Base-by-base conservation (phyloP, 2,797 vertebrate species). In the Cossypha caffra region DNA sequence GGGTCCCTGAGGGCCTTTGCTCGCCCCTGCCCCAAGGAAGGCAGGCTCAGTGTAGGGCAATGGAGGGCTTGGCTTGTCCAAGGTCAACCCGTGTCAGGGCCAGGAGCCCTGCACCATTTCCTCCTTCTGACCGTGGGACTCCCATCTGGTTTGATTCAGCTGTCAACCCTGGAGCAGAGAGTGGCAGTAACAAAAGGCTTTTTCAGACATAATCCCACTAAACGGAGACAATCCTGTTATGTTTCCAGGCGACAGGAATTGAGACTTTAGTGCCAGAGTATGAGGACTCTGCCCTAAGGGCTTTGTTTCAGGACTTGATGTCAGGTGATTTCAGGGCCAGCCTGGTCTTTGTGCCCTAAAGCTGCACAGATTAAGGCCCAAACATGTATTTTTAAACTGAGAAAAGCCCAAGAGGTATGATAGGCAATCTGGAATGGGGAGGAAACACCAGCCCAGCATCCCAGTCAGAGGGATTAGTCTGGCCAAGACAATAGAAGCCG, bases 191-290 rank as follows among this genome's bases (percentile, higher is more conserved):
- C 95, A 97, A 96, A 96, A 94, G 81, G 92, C 92, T 93, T 96
- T 95, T 93, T 94, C 91, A 95, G 91, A 77, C 91, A 72, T 96
- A 96, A 96, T 96, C 95, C 96, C 75, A 31, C 93, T 95, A 95
- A 97, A 94, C 2, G 59, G 91, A 96, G 94, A 94, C 95, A 95
- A 96, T 96, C 94, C 95, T 91, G 94, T 97, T 97, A 95, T 52
- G 94, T 96, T 96, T 96, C 96, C 91, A 96, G 84, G 95, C 85
- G 87, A 95, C 95, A 93, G 91, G 95, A 92, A 93, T 83, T 93
- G 96, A 96, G 95, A 96, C 89, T 95, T 93, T 31, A 96, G 95
- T 92, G 94, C 92, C 87, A 86, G 91, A 89, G 69, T 89, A 76
- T 75, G 89, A 96, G 89, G 95, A 92, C 95, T 97, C 72, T 96